A percentile compares a stretch with the other conserved stretches of the same genome.
Evolutionary conservation across 2,797 vertebrate species (phyloP).

Genomic region (Lerista edwardsae): DNA sequence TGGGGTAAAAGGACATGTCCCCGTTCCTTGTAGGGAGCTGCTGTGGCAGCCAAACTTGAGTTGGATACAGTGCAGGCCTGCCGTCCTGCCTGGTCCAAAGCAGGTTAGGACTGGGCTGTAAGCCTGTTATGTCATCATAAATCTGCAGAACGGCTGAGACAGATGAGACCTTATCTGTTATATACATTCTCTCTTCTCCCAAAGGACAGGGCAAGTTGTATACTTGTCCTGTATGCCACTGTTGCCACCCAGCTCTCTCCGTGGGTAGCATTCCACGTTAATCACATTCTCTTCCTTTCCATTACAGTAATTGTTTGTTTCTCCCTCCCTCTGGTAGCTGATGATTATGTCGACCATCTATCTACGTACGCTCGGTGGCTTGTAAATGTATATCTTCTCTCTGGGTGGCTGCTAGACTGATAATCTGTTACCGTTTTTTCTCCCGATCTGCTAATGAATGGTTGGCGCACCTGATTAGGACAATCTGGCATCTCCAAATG

Average conservation of each 20-base stretch:
- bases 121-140: slow-evolving; percentile 31
- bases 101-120: too few species aligned
- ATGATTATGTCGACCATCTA: slow-evolving; percentile 72
- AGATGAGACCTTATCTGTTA: slow-evolving; percentile 4
- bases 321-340: slow-evolving; percentile 67
- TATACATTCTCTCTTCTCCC: slow-evolving; percentile 1
- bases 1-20: too few species aligned
- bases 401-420: slow-evolving; percentile 45
- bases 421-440: slow-evolving; percentile 60
- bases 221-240: slow-evolving; percentile 33
- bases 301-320: slow-evolving; percentile 75
- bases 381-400: slow-evolving; percentile 63
- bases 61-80: too few species aligned
- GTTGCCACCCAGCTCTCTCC: slow-evolving; percentile 36
- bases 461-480: slow-evolving; percentile 50
- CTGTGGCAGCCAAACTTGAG: too few species aligned
- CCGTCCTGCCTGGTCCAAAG: too few species aligned
- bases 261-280: slow-evolving; percentile 60
- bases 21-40: too few species aligned
- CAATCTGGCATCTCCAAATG: slow-evolving; percentile 56
- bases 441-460: slow-evolving; percentile 52
- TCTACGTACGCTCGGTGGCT: slow-evolving; percentile 63
- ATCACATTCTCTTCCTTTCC: slow-evolving; percentile 67
- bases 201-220: slow-evolving; percentile 31
- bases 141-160: neutral